A percentile compares a stretch with the other conserved stretches of the same genome.
These are phyloP conservation scores for Octopus sinensis DNA, from an alignment of 1,140 invertebrate genomes.

Conservation along the genomic window DNA sequence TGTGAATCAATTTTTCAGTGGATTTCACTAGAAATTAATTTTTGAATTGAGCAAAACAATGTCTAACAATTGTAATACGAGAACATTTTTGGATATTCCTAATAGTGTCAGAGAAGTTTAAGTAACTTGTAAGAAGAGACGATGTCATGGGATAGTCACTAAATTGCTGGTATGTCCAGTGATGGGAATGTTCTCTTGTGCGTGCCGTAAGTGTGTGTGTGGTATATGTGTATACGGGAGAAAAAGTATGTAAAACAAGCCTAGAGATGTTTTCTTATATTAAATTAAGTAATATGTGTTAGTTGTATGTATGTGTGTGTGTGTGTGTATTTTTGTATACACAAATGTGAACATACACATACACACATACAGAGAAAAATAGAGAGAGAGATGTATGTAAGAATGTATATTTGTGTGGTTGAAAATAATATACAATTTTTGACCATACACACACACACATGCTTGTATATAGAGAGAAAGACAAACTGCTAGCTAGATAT, in stretches of 20 bases:
- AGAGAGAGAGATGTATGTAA: background rate
- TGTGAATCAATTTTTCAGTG: too few species aligned
- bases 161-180: too few species aligned
- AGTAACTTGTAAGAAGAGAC: too few species aligned
- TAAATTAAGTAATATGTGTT: background rate
- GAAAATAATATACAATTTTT: background rate
- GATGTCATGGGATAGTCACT: too few species aligned
- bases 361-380: background rate
- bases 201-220: too few species aligned
- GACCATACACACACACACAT: background rate
- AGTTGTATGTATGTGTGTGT: background rate
- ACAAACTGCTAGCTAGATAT: background rate
- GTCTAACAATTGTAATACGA: too few species aligned
- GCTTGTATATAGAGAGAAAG: background rate
- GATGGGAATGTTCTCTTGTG: too few species aligned
- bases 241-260: background rate
- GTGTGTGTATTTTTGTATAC: background rate
- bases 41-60: too few species aligned
- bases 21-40: too few species aligned
- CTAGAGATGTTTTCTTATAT: background rate
- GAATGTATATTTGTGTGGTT: background rate
- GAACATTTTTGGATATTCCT: too few species aligned
- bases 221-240: background rate
- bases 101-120: too few species aligned
- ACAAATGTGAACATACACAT: background rate